These are phyloP conservation scores for Lacerta viridis DNA, from an alignment of 2,797 vertebrate species.

Conservation along the genomic window DNA sequence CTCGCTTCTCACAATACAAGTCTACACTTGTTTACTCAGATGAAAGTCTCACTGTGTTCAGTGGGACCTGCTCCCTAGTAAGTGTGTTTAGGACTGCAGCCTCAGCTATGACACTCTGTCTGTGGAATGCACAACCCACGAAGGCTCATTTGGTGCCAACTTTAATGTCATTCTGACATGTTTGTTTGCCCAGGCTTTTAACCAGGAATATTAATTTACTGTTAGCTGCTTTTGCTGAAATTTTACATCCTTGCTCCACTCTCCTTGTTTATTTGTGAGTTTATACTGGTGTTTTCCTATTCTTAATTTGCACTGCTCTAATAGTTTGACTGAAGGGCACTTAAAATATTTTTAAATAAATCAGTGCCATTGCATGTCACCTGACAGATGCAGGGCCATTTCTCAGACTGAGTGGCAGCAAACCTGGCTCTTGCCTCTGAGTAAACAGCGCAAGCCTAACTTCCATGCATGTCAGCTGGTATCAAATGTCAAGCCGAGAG, in stretches of 20 bases:
- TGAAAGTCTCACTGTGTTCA: too few species aligned
- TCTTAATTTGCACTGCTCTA: background rate
- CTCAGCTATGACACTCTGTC: background rate
- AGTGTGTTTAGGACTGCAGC: slow-evolving; percentile 1
- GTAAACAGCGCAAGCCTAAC: background rate
- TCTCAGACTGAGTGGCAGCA: background rate
- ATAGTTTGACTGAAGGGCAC: background rate
- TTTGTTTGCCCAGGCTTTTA: background rate
- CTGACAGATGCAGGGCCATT: background rate
- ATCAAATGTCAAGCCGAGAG: slow-evolving; percentile 18
- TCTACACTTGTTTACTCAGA: too few species aligned
- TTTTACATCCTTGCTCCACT: background rate
- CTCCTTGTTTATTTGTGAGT: background rate
- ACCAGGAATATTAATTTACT: background rate
- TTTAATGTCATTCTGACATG: background rate
- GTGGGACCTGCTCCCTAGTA: background rate
- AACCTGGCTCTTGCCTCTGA: background rate
- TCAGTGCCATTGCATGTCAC: background rate
- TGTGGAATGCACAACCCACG: background rate
- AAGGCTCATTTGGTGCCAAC: background rate
- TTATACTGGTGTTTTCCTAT: background rate
- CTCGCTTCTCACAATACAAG: background rate
- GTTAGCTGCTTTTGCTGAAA: background rate
- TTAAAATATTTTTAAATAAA: background rate
- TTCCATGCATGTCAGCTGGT: background rate